phyloP scores from a whole-genome alignment of 35 echinoderm and acorn worm genomes.

The Ophiothrix spiculata region DNA sequence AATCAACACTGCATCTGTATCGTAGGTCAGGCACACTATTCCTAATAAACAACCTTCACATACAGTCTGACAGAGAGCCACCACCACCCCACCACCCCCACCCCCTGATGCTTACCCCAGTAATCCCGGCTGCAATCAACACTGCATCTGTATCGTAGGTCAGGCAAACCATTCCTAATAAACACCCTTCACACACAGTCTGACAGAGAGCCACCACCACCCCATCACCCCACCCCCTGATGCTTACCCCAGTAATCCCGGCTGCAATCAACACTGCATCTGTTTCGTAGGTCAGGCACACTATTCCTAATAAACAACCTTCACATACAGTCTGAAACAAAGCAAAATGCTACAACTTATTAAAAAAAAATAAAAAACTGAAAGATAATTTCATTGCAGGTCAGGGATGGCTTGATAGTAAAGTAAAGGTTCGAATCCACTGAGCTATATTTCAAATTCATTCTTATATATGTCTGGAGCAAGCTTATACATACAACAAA shows the following conservation, averaged over 20 bases:
- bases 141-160: constrained; percentile 54
- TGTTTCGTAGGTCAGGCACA: constrained; percentile 58
- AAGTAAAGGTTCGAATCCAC: too few relatives aligned
- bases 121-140: constrained; percentile 61
- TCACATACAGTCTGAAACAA: constrained; percentile 88
- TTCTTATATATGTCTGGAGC: too few relatives aligned
- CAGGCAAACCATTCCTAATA: constrained; percentile 63
- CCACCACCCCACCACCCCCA: too few relatives aligned
- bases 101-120: constrained; percentile 71
- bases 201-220: too few relatives aligned
- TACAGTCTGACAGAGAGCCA: too few relatives aligned
- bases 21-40: constrained; percentile 52
- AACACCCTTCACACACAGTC: constrained; percentile 71
- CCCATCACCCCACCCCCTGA: too few relatives aligned
- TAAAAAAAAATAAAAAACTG: too few relatives aligned
- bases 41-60: constrained; percentile 81
- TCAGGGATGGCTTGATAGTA: too few relatives aligned
- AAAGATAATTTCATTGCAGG: background rate
- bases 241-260: constrained; percentile 75
- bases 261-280: constrained; percentile 63
- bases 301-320: constrained; percentile 68
- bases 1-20: constrained; percentile 56
- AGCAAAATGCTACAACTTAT: too few relatives aligned
- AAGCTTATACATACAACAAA: too few relatives aligned
- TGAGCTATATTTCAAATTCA: too few relatives aligned